Evolutionary conservation across 2,888 invertebrate genomes (phyloP).

Genomic region (Noctua janthina): DNA sequence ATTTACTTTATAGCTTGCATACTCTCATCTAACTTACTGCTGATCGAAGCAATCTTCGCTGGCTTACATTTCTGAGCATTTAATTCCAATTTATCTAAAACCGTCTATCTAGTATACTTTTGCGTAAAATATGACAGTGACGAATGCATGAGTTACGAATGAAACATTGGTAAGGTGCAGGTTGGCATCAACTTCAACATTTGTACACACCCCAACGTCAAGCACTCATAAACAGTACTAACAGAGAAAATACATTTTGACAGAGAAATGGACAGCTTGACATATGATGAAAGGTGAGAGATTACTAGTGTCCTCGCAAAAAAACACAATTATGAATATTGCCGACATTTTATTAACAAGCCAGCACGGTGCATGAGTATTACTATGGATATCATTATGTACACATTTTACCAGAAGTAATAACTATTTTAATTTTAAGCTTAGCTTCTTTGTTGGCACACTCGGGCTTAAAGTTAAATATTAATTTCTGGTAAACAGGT

Average conservation of each 20-base stretch:
- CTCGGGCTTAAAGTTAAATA: constrained; percentile 43
- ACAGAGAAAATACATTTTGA: constrained; percentile 82
- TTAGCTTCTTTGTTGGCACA: constrained; percentile 14
- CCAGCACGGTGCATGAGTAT: constrained; percentile 81
- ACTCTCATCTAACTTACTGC: constrained; percentile 1
- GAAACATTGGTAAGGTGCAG: constrained; percentile 17
- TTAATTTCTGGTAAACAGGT: constrained; percentile 60
- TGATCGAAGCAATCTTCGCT: constrained; percentile 20
- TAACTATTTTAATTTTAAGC: constrained; percentile 44
- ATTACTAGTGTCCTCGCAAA: constrained; percentile 60
- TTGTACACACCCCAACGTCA: constrained; percentile 57
- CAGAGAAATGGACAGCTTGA: constrained; percentile 84
- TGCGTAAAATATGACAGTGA: constrained; percentile 25
- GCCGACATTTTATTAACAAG: constrained; percentile 29
- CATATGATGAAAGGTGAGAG: constrained; percentile 81
- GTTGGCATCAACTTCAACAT: constrained; percentile 45
- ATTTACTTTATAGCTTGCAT: constrained; percentile 12
- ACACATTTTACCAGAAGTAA: constrained; percentile 58
- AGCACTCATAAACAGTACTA: constrained; percentile 65
- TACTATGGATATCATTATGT: constrained; percentile 43
- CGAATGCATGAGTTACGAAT: constrained; percentile 47
- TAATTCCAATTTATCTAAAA: constrained; percentile 1
- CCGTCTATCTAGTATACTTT: constrained; percentile 6
- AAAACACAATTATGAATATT: constrained; percentile 52
- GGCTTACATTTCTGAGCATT: constrained; percentile 16